Conservation (phyloP, 2,797 vertebrate genomes). For the Dryobates pubescens region DNA sequence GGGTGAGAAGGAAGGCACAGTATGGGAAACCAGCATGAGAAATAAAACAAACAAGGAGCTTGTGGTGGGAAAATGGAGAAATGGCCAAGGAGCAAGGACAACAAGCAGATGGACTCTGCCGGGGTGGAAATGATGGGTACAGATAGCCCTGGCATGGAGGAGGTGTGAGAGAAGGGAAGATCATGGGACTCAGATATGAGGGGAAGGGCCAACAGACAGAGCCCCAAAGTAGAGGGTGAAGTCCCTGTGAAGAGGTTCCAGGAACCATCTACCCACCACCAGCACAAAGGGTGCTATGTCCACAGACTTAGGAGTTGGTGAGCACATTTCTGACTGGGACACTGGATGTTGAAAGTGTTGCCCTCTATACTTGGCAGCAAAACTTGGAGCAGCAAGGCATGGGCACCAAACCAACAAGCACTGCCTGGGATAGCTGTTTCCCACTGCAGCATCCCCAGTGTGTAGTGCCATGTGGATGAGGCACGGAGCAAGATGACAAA, state of each 20-base stretch:
- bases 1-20: not conserved
- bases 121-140: not conserved
- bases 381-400: accelerated
- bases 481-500: not conserved
- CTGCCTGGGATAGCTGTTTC: not conserved
- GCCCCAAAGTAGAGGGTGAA: not conserved
- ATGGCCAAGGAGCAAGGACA: not conserved
- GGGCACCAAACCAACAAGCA: not conserved
- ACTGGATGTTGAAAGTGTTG: not conserved
- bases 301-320: not conserved
- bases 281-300: not conserved
- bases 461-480: not conserved
- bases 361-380: not conserved
- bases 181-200: not conserved
- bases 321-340: not conserved
- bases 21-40: not conserved
- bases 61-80: not conserved
- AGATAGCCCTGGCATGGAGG: not conserved
- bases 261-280: not conserved
- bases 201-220: not conserved
- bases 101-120: not conserved
- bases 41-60: not conserved
- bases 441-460: not conserved
- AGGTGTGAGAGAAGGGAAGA: not conserved
- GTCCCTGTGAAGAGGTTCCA: not conserved